phyloP scores from a whole-genome alignment of 2,113 vertebrate species.

The Mus pahari region DNA sequence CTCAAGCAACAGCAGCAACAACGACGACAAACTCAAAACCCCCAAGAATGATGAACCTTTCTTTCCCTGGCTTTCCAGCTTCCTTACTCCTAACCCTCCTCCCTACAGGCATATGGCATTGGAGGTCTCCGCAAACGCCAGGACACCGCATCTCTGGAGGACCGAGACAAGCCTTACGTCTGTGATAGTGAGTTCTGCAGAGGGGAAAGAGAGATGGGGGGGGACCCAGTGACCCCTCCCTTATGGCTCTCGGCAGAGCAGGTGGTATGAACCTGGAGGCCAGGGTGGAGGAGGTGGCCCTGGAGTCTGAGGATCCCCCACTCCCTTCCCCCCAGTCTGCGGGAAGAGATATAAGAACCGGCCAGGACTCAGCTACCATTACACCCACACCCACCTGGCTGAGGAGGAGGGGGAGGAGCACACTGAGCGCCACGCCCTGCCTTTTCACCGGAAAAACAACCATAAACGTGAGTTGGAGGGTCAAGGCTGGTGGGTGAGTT shows the following conservation, averaged over 20 bases:
- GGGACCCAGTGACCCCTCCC: conserved; percentile 7
- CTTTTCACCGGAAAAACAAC: conserved; percentile 97
- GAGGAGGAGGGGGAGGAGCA: conserved; percentile 96
- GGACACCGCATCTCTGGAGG: conserved; percentile 92
- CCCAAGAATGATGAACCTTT: background rate
- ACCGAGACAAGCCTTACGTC: conserved; percentile 96
- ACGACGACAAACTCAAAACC: background rate
- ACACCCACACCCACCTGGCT: conserved; percentile 96
- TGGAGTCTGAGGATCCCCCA: conserved; percentile 53
- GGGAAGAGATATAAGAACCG: conserved; percentile 97
- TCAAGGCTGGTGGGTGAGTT: conserved; percentile 47
- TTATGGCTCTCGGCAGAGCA: background rate
- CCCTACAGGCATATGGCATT: conserved; percentile 91
- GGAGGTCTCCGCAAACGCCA: conserved; percentile 95
- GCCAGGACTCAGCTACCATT: conserved; percentile 96
- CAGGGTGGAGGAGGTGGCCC: conserved; percentile 26
- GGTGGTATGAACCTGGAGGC: conserved; percentile 16
- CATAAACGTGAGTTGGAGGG: conserved; percentile 92
- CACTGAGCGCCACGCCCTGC: conserved; percentile 93
- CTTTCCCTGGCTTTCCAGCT: background rate
- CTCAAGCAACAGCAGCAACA: background rate
- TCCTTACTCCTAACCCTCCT: conserved; percentile 24
- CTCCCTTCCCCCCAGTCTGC: conserved; percentile 87
- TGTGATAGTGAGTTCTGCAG: conserved; percentile 94
- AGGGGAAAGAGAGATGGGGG: conserved; percentile 52